Evolutionary conservation across 2,888 invertebrate genomes (phyloP), one percentile per base, ranked within the genome.

Genomic region (Cremastobaeus sp.): DNA sequence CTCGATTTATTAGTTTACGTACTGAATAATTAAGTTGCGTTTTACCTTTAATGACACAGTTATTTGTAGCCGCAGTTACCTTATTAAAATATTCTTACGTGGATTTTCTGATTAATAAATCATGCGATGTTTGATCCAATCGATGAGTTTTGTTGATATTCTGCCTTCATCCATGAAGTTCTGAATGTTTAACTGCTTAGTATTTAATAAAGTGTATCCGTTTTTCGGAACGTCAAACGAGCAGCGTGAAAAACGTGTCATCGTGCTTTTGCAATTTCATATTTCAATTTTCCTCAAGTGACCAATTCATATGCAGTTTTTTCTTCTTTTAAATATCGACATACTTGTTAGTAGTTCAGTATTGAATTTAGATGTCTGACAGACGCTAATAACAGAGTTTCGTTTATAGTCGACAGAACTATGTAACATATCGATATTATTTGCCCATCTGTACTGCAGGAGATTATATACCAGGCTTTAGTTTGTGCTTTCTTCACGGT

Each of bases 71-170:
- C 59, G 15, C 45, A 15, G 18, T 62, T 32, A 62, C 50, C 62
- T 39, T 62, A 41, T 62, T 50, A 37, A 62, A 62, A n/a, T 32
- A 50, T 50, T 62, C 62, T 62, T 62, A 62, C 50, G 50, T 41
- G 35, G 18, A 18, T 64, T 3, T 18, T 3, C 14, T 9, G 34
- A 52, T 64, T 64, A 64, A 64, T 64, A 52, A 64, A 6, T 64
- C 41, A 64, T 34, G 17, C 4, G 6, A 11, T 17, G 32, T 64
- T 52, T 18, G 17, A 52, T 43, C 11, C 43, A 37, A 54, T 65
- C 64, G 52, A 65, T 65, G 11, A 28, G 37, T 47, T 54, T 47
- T 45, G 54, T 45, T 52, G 45, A 30, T 47, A 14, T 34, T 28
- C 45, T 45, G 45, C 34, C 21, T 47, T 50, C 11, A 32, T 59